Conservation (phyloP, 2,888 invertebrate species). For the Mellilla xanthometata region DNA sequence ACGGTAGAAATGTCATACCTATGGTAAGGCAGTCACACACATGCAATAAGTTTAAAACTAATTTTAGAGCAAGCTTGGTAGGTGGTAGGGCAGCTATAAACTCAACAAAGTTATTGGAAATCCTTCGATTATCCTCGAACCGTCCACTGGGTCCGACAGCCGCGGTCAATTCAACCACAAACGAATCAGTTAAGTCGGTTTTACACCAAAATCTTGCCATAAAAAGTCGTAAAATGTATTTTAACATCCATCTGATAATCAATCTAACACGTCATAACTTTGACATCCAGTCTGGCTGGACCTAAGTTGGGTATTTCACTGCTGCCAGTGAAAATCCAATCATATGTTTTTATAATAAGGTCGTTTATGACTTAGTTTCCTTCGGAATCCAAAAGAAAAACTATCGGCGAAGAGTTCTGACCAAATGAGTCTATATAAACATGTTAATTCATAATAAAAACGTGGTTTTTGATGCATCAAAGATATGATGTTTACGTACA, state of each 20-base stretch:
- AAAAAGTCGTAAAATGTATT: conserved; percentile 81
- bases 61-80: background rate
- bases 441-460: conserved; percentile 79
- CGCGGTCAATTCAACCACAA: conserved; percentile 54
- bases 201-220: conserved; percentile 72
- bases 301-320: conserved; percentile 50
- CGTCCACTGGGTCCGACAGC: conserved; percentile 30
- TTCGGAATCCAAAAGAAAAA: conserved; percentile 54
- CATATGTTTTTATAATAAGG: conserved; percentile 34
- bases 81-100: no score
- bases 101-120: no score
- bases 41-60: background rate
- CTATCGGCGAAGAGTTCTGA: conserved; percentile 56
- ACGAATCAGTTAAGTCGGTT: conserved; percentile 68
- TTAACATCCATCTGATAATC: conserved; percentile 83
- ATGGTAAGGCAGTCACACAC: no score
- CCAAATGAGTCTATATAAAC: conserved; percentile 78
- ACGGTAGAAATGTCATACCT: no score
- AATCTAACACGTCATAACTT: conserved; percentile 84
- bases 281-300: conserved; percentile 76
- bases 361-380: conserved; percentile 26
- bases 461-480: conserved; percentile 57
- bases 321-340: conserved; percentile 35
- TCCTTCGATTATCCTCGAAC: conserved; percentile 23
- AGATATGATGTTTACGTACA: conserved; percentile 66